Conservation (phyloP, 2,888 invertebrate genomes). For the Siphonodentalium dalli region DNA sequence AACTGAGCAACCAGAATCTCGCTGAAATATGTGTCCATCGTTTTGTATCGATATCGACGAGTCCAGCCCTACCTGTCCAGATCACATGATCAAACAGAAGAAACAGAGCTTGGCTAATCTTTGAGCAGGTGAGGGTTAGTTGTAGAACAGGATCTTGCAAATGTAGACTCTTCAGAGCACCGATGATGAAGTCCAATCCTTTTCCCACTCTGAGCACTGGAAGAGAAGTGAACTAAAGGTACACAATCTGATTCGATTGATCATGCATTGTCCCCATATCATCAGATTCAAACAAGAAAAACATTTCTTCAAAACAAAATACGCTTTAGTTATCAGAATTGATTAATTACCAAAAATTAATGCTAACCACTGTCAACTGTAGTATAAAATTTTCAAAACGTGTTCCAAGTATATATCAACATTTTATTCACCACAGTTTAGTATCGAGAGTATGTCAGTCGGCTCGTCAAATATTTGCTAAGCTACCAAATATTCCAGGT, state of each 20-base stretch:
- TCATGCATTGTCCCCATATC: no score
- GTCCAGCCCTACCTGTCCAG: slow-evolving; percentile 74
- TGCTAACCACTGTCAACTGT: no score
- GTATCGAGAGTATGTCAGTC: no score
- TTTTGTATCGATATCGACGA: slow-evolving; percentile 72
- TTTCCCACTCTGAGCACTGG: slow-evolving; percentile 85
- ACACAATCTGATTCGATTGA: no score
- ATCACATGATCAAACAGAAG: slow-evolving; percentile 85
- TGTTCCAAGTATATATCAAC: no score
- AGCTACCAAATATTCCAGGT: no score
- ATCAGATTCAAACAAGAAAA: no score
- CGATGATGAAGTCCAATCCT: slow-evolving; percentile 81
- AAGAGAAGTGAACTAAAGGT: slow-evolving; percentile 38
- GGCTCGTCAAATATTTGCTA: no score
- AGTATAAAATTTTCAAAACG: no score
- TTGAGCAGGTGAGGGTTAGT: slow-evolving; percentile 78
- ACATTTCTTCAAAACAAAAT: not conserved
- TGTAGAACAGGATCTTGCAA: slow-evolving; percentile 77
- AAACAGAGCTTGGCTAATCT: slow-evolving; percentile 80
- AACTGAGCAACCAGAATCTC: slow-evolving; percentile 83
- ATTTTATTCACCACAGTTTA: no score
- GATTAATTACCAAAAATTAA: no score
- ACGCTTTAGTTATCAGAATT: no score
- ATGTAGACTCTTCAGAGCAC: slow-evolving; percentile 76
- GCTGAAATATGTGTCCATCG: slow-evolving; percentile 74